Conservation (phyloP, 1,140 invertebrate genomes). For the Cotesia typhae region DNA sequence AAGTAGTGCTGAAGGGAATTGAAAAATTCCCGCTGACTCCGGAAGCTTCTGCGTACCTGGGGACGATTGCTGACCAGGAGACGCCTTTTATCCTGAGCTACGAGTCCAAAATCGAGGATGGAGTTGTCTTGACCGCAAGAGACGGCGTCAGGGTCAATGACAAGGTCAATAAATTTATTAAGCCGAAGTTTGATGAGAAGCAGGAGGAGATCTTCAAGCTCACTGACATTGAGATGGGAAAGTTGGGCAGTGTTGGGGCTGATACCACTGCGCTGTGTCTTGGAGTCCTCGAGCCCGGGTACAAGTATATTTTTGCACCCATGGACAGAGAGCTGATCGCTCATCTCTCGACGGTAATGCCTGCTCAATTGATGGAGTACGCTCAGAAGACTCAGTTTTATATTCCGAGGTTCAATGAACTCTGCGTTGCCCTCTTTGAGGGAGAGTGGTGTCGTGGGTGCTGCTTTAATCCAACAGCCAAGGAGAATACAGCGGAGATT, state of each 20-base stretch:
- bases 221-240: conserved; percentile 37
- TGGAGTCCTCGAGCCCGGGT: conserved; percentile 26
- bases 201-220: conserved; percentile 40
- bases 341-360: conserved; percentile 46
- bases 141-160: conserved; percentile 49
- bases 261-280: conserved; percentile 40
- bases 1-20: conserved; percentile 50
- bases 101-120: conserved; percentile 40
- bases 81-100: conserved; percentile 45
- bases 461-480: conserved; percentile 42
- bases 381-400: conserved; percentile 44
- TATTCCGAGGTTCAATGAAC: conserved; percentile 54
- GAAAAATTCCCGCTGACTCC: conserved; percentile 48
- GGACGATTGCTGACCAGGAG: conserved; percentile 42
- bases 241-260: conserved; percentile 52
- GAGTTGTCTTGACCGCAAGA: conserved; percentile 46
- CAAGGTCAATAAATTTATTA: conserved; percentile 46
- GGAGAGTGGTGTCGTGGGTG: conserved; percentile 51
- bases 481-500: conserved; percentile 36
- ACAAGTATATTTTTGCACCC: conserved; percentile 40
- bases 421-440: conserved; percentile 54
- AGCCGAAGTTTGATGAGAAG: conserved; percentile 38
- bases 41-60: conserved; percentile 48
- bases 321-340: conserved; percentile 43
- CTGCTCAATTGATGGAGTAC: conserved; percentile 49